Evolutionary conservation across 2,797 vertebrate genomes (phyloP).

Genomic region (Hydrocynus forskahlii): DNA sequence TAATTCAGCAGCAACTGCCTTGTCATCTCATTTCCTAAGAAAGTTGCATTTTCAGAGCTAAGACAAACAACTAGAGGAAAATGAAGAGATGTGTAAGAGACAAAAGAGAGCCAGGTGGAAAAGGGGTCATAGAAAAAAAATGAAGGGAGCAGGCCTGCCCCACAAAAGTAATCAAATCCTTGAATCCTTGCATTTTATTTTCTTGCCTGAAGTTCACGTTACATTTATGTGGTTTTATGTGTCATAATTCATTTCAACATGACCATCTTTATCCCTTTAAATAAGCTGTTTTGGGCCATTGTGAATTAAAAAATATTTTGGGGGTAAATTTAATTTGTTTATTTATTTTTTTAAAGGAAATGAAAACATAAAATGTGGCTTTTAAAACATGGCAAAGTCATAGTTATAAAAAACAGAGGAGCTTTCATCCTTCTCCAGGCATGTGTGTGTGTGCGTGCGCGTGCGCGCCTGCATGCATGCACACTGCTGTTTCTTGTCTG

Average conservation of each 20-base stretch:
- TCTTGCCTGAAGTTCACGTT: too few relatives aligned
- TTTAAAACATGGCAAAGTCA: background rate
- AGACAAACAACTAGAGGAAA: background rate
- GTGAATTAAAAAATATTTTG: background rate
- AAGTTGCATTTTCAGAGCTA: background rate
- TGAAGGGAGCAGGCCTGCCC: background rate
- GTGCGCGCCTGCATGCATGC: background rate
- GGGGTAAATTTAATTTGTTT: background rate
- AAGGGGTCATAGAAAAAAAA: background rate
- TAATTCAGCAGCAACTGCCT: background rate
- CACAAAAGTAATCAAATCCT: background rate
- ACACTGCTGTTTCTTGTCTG: slow-evolving; percentile 8
- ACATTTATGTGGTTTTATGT: background rate
- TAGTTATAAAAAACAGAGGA: background rate
- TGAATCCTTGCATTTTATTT: too few relatives aligned
- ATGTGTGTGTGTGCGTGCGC: background rate
- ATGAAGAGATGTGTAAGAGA: background rate
- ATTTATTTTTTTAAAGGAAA: too few relatives aligned
- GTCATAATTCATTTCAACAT: too few relatives aligned
- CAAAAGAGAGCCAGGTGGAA: background rate
- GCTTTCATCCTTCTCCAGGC: background rate
- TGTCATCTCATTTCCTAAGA: background rate
- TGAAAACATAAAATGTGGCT: background rate
- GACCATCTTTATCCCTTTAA: background rate
- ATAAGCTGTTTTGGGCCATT: background rate